phyloP scores from a whole-genome alignment of 2,888 invertebrate species.

The Frankliniella intonsa region DNA sequence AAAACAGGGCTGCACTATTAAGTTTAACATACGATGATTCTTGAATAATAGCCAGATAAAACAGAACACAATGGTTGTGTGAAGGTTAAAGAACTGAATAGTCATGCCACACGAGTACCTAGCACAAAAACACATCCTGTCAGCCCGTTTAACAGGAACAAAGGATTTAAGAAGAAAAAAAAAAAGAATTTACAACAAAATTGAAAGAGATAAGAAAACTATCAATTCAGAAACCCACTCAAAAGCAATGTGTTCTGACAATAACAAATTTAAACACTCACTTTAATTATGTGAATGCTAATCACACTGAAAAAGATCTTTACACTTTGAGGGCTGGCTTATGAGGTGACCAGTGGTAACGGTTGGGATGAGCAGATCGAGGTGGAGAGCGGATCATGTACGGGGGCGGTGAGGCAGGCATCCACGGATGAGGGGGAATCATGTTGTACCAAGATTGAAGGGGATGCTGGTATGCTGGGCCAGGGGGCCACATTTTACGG shows the following conservation, averaged over 20 bases:
- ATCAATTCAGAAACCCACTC: neutral
- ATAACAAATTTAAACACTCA: neutral
- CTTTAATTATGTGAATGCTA: neutral
- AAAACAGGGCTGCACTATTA: neutral
- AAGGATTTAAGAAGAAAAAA: too few species aligned
- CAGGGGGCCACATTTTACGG: conserved; percentile 30
- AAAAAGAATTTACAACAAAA: too few species aligned
- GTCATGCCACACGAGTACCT: neutral
- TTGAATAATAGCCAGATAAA: neutral
- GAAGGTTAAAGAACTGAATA: neutral
- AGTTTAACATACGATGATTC: neutral
- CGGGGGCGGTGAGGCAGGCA: conserved; percentile 38
- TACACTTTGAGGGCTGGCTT: conserved; percentile 3
- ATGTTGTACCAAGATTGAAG: conserved; percentile 38
- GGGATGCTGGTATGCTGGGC: conserved; percentile 32
- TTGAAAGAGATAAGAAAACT: too few species aligned
- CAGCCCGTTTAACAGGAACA: too few species aligned
- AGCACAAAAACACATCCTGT: too few species aligned
- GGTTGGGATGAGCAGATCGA: neutral
- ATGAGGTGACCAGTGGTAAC: conserved; percentile 15
- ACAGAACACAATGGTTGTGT: neutral
- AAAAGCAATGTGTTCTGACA: neutral
- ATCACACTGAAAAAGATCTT: neutral
- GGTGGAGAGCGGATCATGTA: conserved; percentile 28
- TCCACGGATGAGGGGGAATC: conserved; percentile 38